phyloP scores from a whole-genome alignment of 2,888 invertebrate species.

The Agriopis marginaria region DNA sequence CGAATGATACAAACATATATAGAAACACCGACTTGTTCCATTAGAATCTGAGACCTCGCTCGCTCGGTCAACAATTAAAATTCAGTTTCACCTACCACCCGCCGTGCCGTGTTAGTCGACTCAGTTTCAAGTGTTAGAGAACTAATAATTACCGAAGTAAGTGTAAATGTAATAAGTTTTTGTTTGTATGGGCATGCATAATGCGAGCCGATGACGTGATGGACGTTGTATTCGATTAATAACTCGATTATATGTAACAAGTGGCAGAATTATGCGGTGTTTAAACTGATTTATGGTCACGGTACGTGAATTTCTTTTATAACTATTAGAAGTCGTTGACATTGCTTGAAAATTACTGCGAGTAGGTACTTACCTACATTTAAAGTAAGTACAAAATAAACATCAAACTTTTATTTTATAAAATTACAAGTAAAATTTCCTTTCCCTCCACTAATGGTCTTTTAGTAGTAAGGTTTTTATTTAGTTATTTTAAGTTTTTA shows the following conservation, averaged over 20 bases:
- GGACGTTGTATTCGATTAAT: slow-evolving; percentile 10
- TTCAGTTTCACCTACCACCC: slow-evolving; percentile 19
- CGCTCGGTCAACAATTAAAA: not conserved
- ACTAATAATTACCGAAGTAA: slow-evolving; percentile 25
- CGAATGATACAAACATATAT: no score
- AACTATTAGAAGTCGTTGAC: no score
- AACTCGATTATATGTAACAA: slow-evolving; percentile 11
- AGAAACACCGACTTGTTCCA: not conserved
- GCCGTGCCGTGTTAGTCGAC: slow-evolving; percentile 5
- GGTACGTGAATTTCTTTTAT: not conserved
- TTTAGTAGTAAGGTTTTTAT: no score
- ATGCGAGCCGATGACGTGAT: slow-evolving; percentile 15
- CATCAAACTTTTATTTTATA: no score
- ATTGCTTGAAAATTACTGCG: no score
- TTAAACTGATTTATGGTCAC: slow-evolving; percentile 9
- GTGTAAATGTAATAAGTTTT: slow-evolving; percentile 34
- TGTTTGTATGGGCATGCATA: slow-evolving; percentile 30
- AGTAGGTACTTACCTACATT: no score
- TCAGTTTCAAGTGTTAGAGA: slow-evolving; percentile 30
- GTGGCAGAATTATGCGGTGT: slow-evolving; percentile 10
- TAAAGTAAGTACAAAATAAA: no score
- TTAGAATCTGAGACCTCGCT: not conserved
- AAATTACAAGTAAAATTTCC: no score
- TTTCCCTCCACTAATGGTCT: no score
- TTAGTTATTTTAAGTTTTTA: no score